Evolutionary conservation across 92 coral and sea anemone genomes (phyloP), one percentile per base, ranked within the genome.

Genomic region (Parazoanthus darwini): DNA sequence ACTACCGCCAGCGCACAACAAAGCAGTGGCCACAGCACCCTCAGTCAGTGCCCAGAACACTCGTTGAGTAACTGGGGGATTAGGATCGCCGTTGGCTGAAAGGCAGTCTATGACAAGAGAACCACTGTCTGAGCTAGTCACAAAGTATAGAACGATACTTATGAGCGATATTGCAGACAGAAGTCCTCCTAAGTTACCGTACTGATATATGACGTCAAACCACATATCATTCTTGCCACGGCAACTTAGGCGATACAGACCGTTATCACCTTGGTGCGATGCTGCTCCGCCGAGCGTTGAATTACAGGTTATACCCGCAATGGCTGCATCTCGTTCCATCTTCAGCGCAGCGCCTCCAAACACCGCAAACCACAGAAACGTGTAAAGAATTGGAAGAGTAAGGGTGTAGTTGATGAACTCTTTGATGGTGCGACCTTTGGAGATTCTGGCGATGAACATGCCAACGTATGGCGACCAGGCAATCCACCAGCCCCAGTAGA

Each of bases 401-500:
- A 88, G 90, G 8, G 90, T 88, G 81, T 82, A 82, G 81, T 88
- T 88, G 87, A 88, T 81, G 88, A 88, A 88, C 33, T 88, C 86
- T 68, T 72, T 80, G 87, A 88, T 67, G 5, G 91, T 82, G 44
- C 88, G 89, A 23, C 98, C 98, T 67, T 94, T 88, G 78, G 98
- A 95, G 65, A 95, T 95, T 85, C 80, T 94, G 63, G 98, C 98
- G 81, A 95, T 95, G 93, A 95, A 95, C 92, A 95, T 93, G 6
- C 98, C 98, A 35, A 95, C 97, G 43, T 94, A 92, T 23, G 98
- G 98, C 22, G 94, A 93, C 98, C 98, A 95, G 8, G 98, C 95
- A n/a, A 95, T 94, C 98, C 98, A 95, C 98, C 98, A 95, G n/a
- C 98, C 98, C 98, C 98, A 95, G 88, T 95, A 95, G 93, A 95